Percentiles rank a stretch among this genome's conserved stretches.
Conservation (phyloP, 2,888 invertebrate genomes). For the Mylabris sibirica region DNA sequence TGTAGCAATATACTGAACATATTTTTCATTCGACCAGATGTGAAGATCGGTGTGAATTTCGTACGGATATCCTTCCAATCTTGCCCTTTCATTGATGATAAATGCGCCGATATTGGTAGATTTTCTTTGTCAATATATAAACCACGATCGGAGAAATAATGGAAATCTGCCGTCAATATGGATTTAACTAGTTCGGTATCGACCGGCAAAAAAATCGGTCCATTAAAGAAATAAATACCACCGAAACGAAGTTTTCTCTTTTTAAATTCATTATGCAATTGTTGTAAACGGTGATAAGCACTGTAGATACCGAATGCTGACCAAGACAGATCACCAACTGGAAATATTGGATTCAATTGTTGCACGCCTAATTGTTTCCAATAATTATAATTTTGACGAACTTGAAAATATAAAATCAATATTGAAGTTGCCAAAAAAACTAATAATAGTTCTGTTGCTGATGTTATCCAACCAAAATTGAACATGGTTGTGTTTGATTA, state of each 20-base stretch:
- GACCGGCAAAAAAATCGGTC: neutral
- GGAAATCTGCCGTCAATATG: neutral
- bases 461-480: neutral
- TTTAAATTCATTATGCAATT: neutral
- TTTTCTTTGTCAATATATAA: neutral
- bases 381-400: neutral
- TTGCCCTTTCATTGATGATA: neutral
- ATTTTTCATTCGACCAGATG: conserved; percentile 13
- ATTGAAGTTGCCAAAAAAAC: neutral
- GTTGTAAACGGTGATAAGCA: neutral
- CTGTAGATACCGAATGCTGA: neutral
- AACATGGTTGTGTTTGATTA: neutral
- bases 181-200: neutral
- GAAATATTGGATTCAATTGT: conserved; percentile 4
- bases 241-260: neutral
- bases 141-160: conserved; percentile 9
- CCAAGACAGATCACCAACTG: neutral
- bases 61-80: conserved; percentile 6
- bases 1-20: conserved; percentile 14
- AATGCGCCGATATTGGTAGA: neutral
- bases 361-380: neutral
- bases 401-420: conserved; percentile 1
- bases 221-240: conserved; percentile 2
- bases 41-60: conserved; percentile 18
- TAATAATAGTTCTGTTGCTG: neutral